Conservation (phyloP, 2,797 vertebrate genomes). For the Paguma larvata region DNA sequence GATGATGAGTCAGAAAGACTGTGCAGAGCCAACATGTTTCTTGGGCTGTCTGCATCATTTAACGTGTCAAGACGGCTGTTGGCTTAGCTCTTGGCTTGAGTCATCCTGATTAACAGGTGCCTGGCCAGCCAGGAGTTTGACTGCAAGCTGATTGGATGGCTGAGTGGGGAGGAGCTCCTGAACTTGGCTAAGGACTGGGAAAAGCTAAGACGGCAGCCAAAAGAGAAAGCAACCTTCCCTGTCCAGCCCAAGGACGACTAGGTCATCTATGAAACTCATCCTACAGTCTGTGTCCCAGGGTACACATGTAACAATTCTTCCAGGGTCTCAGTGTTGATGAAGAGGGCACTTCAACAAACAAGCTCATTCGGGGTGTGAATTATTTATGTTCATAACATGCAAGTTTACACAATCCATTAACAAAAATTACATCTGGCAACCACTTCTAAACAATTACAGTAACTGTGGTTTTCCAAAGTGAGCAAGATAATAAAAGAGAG, state of each 20-base stretch:
- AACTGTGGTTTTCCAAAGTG: constrained; percentile 64
- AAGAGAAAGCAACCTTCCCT: constrained; percentile 15
- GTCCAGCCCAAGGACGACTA: background rate
- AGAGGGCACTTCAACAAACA: background rate
- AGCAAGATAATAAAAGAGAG: constrained; percentile 32
- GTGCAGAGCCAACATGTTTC: constrained; percentile 34
- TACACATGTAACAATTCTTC: background rate
- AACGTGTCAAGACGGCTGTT: background rate
- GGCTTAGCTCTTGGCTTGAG: constrained; percentile 47
- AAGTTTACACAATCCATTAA: constrained; percentile 66
- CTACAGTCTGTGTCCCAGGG: background rate
- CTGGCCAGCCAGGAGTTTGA: constrained; percentile 23
- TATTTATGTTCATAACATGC: constrained; percentile 55
- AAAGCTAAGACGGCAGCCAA: constrained; percentile 26
- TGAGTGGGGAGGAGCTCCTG: background rate
- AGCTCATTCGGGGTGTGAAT: constrained; percentile 52
- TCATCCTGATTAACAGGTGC: constrained; percentile 71
- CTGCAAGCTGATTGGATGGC: background rate
- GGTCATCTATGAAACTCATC: background rate
- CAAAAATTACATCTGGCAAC: constrained; percentile 71
- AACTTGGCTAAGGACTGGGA: background rate
- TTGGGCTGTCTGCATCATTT: constrained; percentile 55
- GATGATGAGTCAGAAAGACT: constrained; percentile 62
- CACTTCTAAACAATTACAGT: constrained; percentile 65
- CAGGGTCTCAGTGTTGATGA: background rate